Evolutionary conservation across 2,888 invertebrate species (phyloP).

Genomic region (Heliconius ismenius): DNA sequence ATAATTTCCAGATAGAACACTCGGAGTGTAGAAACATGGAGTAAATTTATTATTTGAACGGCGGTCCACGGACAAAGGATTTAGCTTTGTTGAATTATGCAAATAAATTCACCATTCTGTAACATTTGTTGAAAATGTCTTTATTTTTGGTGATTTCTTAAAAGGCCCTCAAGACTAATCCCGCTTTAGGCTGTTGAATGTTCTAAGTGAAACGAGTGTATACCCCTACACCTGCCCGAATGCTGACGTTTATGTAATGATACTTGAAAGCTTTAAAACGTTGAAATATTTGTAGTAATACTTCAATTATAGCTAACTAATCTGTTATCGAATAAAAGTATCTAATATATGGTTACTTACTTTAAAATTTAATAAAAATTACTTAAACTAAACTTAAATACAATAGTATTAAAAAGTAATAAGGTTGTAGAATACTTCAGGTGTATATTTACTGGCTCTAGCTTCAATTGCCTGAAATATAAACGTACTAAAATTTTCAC

Average conservation of each 20-base stretch:
- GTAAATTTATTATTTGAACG: conserved; percentile 79
- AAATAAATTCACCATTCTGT: conserved; percentile 81
- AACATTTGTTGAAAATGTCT: conserved; percentile 81
- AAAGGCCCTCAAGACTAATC: conserved; percentile 72
- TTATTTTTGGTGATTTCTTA: conserved; percentile 78
- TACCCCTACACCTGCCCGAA: conserved; percentile 55
- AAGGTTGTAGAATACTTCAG: no score
- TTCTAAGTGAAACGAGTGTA: conserved; percentile 60
- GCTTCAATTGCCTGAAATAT: no score
- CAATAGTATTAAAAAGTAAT: not conserved
- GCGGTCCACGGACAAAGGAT: conserved; percentile 77
- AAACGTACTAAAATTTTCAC: not conserved
- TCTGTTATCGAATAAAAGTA: not conserved
- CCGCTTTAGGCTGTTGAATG: conserved; percentile 68
- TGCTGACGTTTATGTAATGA: conserved; percentile 33
- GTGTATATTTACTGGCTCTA: no score
- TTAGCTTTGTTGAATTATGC: conserved; percentile 80
- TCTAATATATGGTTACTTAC: not conserved
- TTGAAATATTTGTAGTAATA: not conserved
- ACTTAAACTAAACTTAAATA: not conserved
- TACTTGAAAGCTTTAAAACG: conserved; percentile 12
- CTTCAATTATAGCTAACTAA: not conserved
- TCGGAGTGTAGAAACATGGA: conserved; percentile 72
- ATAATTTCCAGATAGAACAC: conserved; percentile 75
- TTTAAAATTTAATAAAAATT: not conserved